Base-by-base conservation (phyloP, 1,140 invertebrate species). In the Platyura marginata region DNA sequence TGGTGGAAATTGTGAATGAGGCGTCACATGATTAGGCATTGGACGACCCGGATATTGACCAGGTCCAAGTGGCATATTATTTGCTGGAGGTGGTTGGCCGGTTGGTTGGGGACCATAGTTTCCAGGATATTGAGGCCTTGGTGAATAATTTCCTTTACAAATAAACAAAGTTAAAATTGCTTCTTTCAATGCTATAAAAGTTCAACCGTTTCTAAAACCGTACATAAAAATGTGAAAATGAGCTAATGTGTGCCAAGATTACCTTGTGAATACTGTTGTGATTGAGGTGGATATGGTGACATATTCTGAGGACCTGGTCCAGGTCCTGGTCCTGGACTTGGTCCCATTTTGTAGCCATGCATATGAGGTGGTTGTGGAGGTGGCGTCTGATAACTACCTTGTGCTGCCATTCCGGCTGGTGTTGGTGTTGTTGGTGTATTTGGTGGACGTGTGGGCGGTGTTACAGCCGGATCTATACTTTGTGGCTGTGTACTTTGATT, bases 371-470 rank as follows among this genome's bases (percentile, higher is more conserved):
- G 56, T 45, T 55, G 50, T 44, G 55, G 54, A 46, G 62, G 61
- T 42, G 68, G 66, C 20, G 59, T 43, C 16, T 61, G 56, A 55
- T 65, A 64, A 47, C 57, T 55, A 36, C 61, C 54, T 37, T 60
- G 56, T 29, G 59, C 60, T 44, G 51, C 59, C 34, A 63, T 72
- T 66, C 70, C 54, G 69, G 67, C 62, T 69, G 69, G 45, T 72
- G 71, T 9, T 65, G 60, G 21, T 74, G 71, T 51, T 72, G 71
- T 53, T 70, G 74, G 59, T 70, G 74, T 50, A 45, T 57, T 51
- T 23, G 60, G 55, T 20, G 61, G 55, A 40, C 60, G 58, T 40
- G 54, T 43, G 4, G 22, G 33, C 15, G 21, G 32, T 35, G 41
- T 52, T 56, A 55, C 56, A 46, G 42, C 15, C 32, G 34, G 35